Evolutionary conservation across 2,113 vertebrate genomes (phyloP).

Genomic region (Aphyosemion australe): DNA sequence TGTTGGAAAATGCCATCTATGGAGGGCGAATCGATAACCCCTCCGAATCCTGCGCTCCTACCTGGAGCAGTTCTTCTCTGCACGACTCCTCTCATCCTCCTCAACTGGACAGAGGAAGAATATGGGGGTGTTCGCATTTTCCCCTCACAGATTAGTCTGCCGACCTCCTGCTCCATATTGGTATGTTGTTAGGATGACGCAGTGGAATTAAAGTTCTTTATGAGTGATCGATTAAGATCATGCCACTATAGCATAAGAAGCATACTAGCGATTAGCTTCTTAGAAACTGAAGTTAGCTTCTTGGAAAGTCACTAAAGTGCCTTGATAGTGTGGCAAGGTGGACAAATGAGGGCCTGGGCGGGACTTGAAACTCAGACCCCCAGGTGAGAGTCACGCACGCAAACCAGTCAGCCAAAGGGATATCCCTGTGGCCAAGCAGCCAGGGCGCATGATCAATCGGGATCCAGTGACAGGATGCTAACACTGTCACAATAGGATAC

Average conservation of each 20-base stretch:
- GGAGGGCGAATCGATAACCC: slow-evolving; percentile 94
- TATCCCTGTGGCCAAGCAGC: too few species aligned
- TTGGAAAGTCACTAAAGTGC: slow-evolving; percentile 1
- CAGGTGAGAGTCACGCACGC: too few species aligned
- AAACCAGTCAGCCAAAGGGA: too few species aligned
- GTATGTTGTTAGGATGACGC: slow-evolving; percentile 71
- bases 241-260: too few species aligned
- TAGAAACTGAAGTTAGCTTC: neutral
- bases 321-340: too few species aligned
- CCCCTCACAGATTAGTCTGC: slow-evolving; percentile 84
- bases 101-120: slow-evolving; percentile 70
- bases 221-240: neutral
- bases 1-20: slow-evolving; percentile 95
- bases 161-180: slow-evolving; percentile 90
- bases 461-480: too few species aligned
- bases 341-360: too few species aligned
- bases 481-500: too few species aligned
- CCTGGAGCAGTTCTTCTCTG: slow-evolving; percentile 92
- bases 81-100: slow-evolving; percentile 75
- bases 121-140: slow-evolving; percentile 80
- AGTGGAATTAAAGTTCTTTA: neutral
- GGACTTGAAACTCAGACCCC: too few species aligned
- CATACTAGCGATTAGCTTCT: too few species aligned
- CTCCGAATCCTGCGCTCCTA: slow-evolving; percentile 95
- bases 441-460: too few species aligned